Evolutionary conservation across 2,113 vertebrate species (phyloP).

Genomic region (Psilopogon haemacephalus): DNA sequence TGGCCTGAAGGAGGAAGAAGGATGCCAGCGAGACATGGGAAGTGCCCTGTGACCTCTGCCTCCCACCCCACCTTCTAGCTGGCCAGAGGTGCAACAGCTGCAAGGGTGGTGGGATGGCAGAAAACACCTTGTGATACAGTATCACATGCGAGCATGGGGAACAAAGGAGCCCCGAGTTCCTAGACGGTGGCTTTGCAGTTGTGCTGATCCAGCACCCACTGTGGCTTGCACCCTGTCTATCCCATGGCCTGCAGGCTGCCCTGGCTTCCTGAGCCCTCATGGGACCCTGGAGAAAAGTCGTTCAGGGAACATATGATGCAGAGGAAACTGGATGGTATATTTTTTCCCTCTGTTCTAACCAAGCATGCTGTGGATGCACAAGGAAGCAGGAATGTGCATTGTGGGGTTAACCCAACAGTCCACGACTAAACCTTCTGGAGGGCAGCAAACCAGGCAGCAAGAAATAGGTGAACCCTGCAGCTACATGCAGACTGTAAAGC

Average conservation of each 20-base stretch:
- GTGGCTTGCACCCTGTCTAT: background rate
- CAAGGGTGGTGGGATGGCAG: background rate
- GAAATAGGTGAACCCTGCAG: background rate
- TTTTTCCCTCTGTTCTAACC: background rate
- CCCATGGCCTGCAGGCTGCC: background rate
- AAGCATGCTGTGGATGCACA: fast-evolving
- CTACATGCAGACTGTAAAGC: background rate
- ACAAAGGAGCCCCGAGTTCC: background rate
- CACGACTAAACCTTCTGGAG: fast-evolving
- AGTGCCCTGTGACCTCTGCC: background rate
- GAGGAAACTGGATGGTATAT: fast-evolving
- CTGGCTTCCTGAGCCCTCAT: fast-evolving
- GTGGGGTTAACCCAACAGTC: background rate
- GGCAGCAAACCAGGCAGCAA: background rate
- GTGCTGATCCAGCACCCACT: background rate
- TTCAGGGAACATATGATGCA: fast-evolving
- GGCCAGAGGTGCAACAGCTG: background rate
- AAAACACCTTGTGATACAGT: background rate
- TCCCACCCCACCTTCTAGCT: background rate
- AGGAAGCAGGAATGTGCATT: fast-evolving
- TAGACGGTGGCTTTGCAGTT: background rate
- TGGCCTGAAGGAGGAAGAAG: background rate
- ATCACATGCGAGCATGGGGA: fast-evolving
- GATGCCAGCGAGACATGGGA: fast-evolving
- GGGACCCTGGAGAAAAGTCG: background rate